Percentiles rank a stretch among this genome's conserved stretches.
These are phyloP conservation scores for Pseudococcus jackbeardsleyi DNA, from an alignment of 2,888 invertebrate genomes.

Conservation along the genomic window DNA sequence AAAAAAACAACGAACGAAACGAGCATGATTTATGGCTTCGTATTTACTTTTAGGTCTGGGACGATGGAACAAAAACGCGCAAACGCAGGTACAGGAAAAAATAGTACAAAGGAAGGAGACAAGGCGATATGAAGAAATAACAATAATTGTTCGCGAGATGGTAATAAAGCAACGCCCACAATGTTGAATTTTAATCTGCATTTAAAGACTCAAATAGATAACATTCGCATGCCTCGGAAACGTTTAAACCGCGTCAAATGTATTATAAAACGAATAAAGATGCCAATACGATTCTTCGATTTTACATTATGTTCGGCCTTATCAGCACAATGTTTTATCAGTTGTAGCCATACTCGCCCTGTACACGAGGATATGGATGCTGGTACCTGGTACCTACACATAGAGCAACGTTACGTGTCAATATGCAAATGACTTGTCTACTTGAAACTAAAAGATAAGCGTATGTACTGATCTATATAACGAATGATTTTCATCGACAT, in stretches of 20 bases:
- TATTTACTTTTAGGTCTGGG: not conserved
- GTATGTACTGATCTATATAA: slow-evolving; percentile 58
- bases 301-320: slow-evolving; percentile 52
- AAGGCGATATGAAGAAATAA: slow-evolving; percentile 38
- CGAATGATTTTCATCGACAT: slow-evolving; percentile 61
- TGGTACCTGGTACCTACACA: not conserved
- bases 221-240: slow-evolving; percentile 42
- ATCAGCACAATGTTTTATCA: slow-evolving; percentile 54
- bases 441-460: slow-evolving; percentile 55
- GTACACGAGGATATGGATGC: slow-evolving; percentile 1
- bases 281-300: slow-evolving; percentile 49
- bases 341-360: not conserved
- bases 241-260: slow-evolving; percentile 47
- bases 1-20: slow-evolving; percentile 39
- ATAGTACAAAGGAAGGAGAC: not conserved
- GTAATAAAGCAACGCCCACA: slow-evolving; percentile 52
- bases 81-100: not conserved
- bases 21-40: slow-evolving; percentile 25
- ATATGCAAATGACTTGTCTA: slow-evolving; percentile 57
- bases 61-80: not conserved
- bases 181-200: slow-evolving; percentile 53
- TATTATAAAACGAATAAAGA: slow-evolving; percentile 56
- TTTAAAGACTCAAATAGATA: slow-evolving; percentile 49
- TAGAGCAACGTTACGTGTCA: slow-evolving; percentile 44
- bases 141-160: slow-evolving; percentile 53